phyloP scores from a whole-genome alignment of 2,888 invertebrate species.

The Ferdinandea cuprea region DNA sequence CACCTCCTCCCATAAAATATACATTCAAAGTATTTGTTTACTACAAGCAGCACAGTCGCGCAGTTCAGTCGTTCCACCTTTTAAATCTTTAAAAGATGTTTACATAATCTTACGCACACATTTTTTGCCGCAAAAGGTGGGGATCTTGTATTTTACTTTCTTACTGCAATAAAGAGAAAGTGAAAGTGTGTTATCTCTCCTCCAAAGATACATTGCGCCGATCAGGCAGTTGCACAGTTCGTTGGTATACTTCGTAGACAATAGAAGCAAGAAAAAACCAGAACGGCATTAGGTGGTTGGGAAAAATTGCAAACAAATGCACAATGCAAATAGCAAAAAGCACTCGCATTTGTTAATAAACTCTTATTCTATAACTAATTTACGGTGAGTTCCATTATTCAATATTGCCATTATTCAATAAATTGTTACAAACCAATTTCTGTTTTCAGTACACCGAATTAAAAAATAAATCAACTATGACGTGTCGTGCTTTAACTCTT shows the following conservation, averaged over 20 bases:
- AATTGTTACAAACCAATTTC: constrained; percentile 10
- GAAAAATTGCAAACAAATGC: constrained; percentile 43
- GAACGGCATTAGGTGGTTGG: constrained; percentile 37
- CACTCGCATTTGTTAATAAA: constrained; percentile 2
- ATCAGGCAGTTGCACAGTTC: constrained; percentile 70
- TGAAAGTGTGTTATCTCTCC: constrained; percentile 74
- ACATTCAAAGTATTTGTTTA: constrained; percentile 48
- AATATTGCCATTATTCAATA: constrained; percentile 22
- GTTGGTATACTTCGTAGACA: constrained; percentile 69
- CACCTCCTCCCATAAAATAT: constrained; percentile 52
- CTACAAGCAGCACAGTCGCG: constrained; percentile 27
- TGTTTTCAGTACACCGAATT: constrained; percentile 16
- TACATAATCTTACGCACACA: constrained; percentile 73
- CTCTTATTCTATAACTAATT: constrained; percentile 1
- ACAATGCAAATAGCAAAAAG: constrained; percentile 52
- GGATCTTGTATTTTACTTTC: constrained; percentile 74
- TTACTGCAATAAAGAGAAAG: constrained; percentile 74
- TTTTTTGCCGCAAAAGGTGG: constrained; percentile 67
- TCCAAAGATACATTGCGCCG: constrained; percentile 73
- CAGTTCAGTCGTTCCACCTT: constrained; percentile 51
- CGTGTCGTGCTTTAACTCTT: constrained; percentile 3
- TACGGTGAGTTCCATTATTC: constrained; percentile 54
- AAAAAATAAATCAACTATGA: constrained; percentile 17
- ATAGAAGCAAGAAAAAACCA: constrained; percentile 51
- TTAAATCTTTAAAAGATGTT: constrained; percentile 53